A percentile compares a stretch with the other conserved stretches of the same genome.
These are phyloP conservation scores for Peromyscus melanophrys DNA, from an alignment of 2,797 vertebrate species.

Conservation along the genomic window DNA sequence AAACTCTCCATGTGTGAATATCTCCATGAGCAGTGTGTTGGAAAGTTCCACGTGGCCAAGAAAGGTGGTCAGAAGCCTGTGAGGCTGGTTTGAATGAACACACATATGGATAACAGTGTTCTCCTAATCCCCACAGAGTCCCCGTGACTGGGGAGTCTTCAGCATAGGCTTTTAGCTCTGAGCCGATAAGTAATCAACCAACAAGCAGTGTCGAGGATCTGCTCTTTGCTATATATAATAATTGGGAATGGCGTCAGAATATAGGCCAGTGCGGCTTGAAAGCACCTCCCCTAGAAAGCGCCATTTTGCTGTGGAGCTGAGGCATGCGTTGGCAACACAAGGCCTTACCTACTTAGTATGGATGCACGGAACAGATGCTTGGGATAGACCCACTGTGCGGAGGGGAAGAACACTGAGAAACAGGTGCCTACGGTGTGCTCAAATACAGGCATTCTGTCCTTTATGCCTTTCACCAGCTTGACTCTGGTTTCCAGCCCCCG, in stretches of 20 bases:
- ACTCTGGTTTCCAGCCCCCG: not conserved
- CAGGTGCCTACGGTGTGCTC: not conserved
- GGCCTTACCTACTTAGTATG: not conserved
- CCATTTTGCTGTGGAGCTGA: not conserved
- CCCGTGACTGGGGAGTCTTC: not conserved
- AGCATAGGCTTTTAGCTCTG: not conserved
- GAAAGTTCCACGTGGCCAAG: constrained; percentile 44
- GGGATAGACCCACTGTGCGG: not conserved
- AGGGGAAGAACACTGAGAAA: not conserved
- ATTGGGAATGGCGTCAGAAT: not conserved
- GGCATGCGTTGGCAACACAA: not conserved
- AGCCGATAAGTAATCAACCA: not conserved
- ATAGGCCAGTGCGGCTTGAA: not conserved
- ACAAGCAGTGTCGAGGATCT: not conserved
- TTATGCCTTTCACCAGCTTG: not conserved
- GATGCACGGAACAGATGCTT: not conserved
- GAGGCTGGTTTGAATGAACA: not conserved
- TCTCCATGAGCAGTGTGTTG: constrained; percentile 25
- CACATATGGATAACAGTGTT: not conserved
- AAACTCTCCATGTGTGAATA: constrained; percentile 42
- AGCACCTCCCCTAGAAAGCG: not conserved
- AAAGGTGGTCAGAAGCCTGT: not conserved
- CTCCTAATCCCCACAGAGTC: not conserved
- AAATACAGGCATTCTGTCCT: not conserved
- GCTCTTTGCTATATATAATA: not conserved